phyloP scores from a whole-genome alignment of 2,888 invertebrate species.

The Pseudeuparius sepicola region DNA sequence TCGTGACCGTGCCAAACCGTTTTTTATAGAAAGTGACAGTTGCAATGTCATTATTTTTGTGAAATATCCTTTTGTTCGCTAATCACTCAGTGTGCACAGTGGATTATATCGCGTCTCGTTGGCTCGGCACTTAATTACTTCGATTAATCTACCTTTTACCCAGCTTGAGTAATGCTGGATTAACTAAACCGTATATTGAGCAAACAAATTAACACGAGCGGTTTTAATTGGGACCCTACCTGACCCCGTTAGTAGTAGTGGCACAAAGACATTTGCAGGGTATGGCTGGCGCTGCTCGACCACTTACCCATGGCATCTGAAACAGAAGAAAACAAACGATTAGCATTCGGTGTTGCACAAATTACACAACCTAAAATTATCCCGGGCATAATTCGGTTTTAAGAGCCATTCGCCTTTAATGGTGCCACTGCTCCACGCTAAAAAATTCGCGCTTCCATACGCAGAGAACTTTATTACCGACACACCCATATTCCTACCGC shows the following conservation, averaged over 20 bases:
- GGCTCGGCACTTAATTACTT: no score
- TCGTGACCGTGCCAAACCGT: no score
- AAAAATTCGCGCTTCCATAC: conserved; percentile 1
- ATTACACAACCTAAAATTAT: conserved; percentile 9
- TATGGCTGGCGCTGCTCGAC: conserved; percentile 27
- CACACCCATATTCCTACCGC: conserved; percentile 32
- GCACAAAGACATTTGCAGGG: conserved; percentile 23
- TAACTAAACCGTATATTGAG: no score
- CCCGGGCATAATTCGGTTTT: neutral
- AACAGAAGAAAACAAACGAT: conserved; percentile 46
- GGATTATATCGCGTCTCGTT: no score
- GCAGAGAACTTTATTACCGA: conserved; percentile 28
- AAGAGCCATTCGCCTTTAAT: no score
- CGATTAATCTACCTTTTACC: no score
- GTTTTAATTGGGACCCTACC: conserved; percentile 20
- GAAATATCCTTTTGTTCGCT: no score
- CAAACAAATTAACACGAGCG: no score
- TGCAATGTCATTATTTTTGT: no score
- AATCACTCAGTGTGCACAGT: no score
- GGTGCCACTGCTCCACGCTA: neutral
- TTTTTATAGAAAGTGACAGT: no score
- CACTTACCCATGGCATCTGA: conserved; percentile 75
- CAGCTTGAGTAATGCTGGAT: no score
- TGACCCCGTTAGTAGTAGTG: conserved; percentile 22
- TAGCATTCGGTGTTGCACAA: conserved; percentile 4